Base-by-base conservation (phyloP, 2,888 invertebrate species). In the Bembecia ichneumoniformis region DNA sequence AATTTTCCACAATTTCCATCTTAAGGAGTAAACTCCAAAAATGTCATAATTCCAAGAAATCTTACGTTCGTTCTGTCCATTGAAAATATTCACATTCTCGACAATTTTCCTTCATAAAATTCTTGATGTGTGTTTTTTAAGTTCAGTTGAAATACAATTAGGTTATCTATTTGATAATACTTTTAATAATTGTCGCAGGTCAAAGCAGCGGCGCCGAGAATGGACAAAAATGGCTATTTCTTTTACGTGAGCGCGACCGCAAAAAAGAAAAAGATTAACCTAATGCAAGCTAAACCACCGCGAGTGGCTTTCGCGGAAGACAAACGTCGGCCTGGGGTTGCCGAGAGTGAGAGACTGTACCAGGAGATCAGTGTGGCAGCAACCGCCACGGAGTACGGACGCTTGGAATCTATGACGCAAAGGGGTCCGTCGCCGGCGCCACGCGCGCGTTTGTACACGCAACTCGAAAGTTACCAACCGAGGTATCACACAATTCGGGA, bases 261-360 rank as follows among this genome's bases (percentile, higher is more conserved):
- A n/a, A 88, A 88, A 67, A 88, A 88, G 71, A 88, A 88, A 70
- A 87, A 84, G 67, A 84, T 88, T 58, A 87, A 77, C 63, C 65
- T 88, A 56, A 87, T 88, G 88, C 87, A 87, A 56, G 77, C 86
- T 5, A 78, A 76, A 60, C 82, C 87, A 54, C 87, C 87, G 55
- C 72, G 82, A 61, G 75, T 81, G 54, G 86, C 87, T 51, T 86
- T 84, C 63, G 71, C 65, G 10, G 84, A 83, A 57, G 82, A 82
- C 60, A 81, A 79, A 57, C 78, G 81, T 3, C 67, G 82, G 52
- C 77, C 82, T 47, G 86, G 82, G 70, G 70, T 70, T 47, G 81
- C 77, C 46, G 82, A 80, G 64, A n/a, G n/a, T 46, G 82, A 80
- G 28, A 72, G 82, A 59, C 62, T 81, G 36, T 58, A 65, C 28